phyloP scores from a whole-genome alignment of 2,797 vertebrate genomes.

The Vespertilio murinus region DNA sequence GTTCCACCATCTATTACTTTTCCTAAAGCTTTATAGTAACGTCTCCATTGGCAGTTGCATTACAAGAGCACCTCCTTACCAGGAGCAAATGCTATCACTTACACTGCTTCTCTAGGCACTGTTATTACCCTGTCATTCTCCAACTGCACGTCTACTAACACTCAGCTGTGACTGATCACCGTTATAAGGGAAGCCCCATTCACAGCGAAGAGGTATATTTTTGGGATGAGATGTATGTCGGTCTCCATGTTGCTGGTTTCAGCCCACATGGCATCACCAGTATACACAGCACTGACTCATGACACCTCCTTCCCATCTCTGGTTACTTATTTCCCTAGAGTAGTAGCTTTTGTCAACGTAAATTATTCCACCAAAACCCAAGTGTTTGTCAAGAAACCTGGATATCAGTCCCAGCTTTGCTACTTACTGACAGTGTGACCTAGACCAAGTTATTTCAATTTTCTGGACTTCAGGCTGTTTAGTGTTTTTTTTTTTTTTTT shows the following conservation, averaged over 20 bases:
- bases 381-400: background rate
- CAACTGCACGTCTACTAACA: background rate
- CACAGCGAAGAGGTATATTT: background rate
- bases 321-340: background rate
- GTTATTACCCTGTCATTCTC: background rate
- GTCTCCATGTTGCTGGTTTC: background rate
- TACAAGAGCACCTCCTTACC: background rate
- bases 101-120: background rate
- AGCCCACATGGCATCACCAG: background rate
- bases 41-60: background rate
- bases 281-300: background rate
- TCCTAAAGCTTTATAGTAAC: background rate
- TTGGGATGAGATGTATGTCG: background rate
- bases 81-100: background rate
- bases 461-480: background rate
- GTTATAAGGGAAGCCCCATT: background rate
- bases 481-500: background rate
- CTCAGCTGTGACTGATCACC: background rate
- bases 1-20: background rate
- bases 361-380: constrained; percentile 2
- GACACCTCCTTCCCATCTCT: background rate
- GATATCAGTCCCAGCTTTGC: background rate
- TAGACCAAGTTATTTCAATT: background rate
- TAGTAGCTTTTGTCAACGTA: background rate
- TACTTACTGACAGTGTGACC: background rate